These are phyloP conservation scores for Pollicipes pollicipes DNA, from an alignment of 1,140 invertebrate genomes.

Conservation along the genomic window DNA sequence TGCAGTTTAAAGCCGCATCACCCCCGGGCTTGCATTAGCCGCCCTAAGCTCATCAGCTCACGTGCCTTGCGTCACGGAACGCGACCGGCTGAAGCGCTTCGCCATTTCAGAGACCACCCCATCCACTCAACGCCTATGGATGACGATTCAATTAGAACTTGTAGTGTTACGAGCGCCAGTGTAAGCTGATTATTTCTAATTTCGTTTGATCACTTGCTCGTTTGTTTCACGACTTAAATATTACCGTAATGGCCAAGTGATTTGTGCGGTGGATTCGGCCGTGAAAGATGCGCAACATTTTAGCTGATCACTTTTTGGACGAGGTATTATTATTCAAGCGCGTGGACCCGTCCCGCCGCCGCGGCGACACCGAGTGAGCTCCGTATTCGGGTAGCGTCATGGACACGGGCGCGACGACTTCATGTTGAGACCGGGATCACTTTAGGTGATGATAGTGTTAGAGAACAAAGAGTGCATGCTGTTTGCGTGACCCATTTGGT, in stretches of 20 bases:
- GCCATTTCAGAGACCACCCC: too few species aligned
- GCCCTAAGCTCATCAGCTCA: too few species aligned
- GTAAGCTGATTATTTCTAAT: slow-evolving; percentile 2
- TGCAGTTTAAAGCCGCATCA: too few species aligned
- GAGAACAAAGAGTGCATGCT: too few species aligned
- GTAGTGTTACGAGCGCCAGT: neutral
- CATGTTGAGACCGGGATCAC: too few species aligned
- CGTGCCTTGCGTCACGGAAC: too few species aligned
- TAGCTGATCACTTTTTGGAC: neutral
- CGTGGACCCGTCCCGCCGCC: neutral
- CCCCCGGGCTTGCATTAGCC: too few species aligned
- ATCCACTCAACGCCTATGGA: neutral
- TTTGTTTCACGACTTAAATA: slow-evolving; percentile 1
- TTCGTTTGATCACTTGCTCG: neutral
- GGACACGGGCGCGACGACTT: too few species aligned
- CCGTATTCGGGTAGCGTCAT: too few species aligned
- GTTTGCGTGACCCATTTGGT: too few species aligned
- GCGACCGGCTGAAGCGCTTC: too few species aligned
- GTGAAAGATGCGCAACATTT: slow-evolving; percentile 1
- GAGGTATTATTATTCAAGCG: neutral
- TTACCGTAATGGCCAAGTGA: neutral
- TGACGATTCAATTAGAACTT: neutral
- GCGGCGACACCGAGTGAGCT: neutral
- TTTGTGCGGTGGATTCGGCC: neutral
- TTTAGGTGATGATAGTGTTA: too few species aligned